Percentiles rank a stretch among this genome's conserved stretches.
Conservation (phyloP, 2,113 vertebrate genomes). For the Edolisoma coerulescens region DNA sequence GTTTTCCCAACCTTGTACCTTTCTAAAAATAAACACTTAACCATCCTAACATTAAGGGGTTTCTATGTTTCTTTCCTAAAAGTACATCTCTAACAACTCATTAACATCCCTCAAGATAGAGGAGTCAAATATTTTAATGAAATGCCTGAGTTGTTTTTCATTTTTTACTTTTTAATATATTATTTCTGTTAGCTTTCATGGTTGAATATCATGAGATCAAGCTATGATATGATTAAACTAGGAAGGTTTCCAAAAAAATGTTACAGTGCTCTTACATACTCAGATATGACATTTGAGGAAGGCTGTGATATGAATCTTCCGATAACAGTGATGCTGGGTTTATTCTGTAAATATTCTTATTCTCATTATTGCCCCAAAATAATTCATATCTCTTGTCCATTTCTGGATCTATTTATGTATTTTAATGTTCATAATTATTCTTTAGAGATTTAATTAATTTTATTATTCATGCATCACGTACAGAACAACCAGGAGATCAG, state of each 20-base stretch:
- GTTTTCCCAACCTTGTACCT: not conserved
- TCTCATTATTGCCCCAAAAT: not conserved
- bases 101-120: not conserved
- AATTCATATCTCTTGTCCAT: not conserved
- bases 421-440: not conserved
- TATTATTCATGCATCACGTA: not conserved
- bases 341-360: not conserved
- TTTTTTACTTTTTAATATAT: not conserved
- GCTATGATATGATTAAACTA: not conserved
- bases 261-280: not conserved
- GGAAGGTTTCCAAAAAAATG: not conserved
- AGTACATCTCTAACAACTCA: not conserved
- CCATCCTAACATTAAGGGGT: fast-evolving
- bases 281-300: not conserved
- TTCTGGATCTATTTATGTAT: not conserved
- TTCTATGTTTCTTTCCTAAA: not conserved
- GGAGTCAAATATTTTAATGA: not conserved
- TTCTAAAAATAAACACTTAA: not conserved
- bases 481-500: not conserved
- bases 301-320: not conserved
- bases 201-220: not conserved
- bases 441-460: not conserved
- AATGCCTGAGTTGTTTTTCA: not conserved
- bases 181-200: not conserved
- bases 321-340: not conserved